These are phyloP conservation scores for Corythoichthys intestinalis DNA, from an alignment of 2,113 vertebrate genomes.

Conservation along the genomic window DNA sequence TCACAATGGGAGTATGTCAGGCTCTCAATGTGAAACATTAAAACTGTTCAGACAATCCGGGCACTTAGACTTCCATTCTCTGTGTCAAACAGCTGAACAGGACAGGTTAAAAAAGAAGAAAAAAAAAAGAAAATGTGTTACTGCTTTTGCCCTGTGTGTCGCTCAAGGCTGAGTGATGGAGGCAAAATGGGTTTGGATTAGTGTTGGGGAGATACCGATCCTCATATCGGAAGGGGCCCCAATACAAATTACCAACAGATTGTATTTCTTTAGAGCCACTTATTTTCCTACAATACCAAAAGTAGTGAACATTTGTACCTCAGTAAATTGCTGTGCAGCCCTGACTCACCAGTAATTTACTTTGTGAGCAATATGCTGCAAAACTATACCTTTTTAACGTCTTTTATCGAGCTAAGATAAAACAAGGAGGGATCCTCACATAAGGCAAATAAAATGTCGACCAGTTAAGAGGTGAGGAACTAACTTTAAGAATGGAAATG, in stretches of 20 bases:
- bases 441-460: not conserved
- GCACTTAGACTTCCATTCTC: no score
- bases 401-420: not conserved
- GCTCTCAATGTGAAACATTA: no score
- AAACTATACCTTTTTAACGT: not conserved
- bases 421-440: not conserved
- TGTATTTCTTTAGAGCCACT: not conserved
- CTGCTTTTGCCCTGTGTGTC: not conserved
- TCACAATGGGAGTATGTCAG: no score
- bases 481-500: constrained; percentile 38
- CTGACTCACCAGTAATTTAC: not conserved
- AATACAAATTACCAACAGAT: not conserved
- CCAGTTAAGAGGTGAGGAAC: not conserved
- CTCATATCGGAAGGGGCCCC: no score
- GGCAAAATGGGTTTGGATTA: constrained; percentile 39
- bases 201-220: no score
- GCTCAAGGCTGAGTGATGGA: not conserved
- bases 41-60: no score
- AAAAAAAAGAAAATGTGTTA: not conserved
- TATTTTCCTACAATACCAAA: not conserved
- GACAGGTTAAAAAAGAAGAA: no score
- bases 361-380: not conserved
- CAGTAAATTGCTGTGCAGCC: not conserved
- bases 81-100: no score
- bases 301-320: no score